Conservation (phyloP, 1,140 invertebrate species). For the Drosophila watanabei region DNA sequence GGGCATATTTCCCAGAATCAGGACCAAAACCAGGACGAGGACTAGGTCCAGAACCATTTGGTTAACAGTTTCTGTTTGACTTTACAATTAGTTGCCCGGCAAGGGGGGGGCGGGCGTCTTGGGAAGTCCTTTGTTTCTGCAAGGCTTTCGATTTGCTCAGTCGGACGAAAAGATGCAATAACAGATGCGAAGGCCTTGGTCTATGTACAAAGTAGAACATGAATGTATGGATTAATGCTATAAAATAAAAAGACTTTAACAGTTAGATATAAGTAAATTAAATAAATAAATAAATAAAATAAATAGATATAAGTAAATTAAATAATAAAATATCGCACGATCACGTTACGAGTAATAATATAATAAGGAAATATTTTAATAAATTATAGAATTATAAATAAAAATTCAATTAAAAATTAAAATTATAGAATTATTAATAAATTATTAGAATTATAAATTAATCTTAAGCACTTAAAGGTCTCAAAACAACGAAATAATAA, state of each 20-base stretch:
- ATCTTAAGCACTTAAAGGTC: too few relatives aligned
- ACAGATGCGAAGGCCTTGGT: slow-evolving; percentile 26
- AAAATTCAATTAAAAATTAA: too few relatives aligned
- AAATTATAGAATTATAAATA: too few relatives aligned
- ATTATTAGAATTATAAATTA: neutral
- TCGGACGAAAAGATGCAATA: slow-evolving; percentile 65
- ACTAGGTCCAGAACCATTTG: slow-evolving; percentile 23
- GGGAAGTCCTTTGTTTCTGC: slow-evolving; percentile 29
- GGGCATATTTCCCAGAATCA: slow-evolving; percentile 4
- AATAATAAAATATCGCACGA: too few relatives aligned
- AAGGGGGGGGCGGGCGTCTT: neutral
- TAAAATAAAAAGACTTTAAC: neutral
- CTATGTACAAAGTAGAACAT: neutral
- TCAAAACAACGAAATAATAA: too few relatives aligned
- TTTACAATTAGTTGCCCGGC: slow-evolving; percentile 50
- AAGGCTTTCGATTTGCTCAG: slow-evolving; percentile 49
- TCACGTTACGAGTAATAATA: too few relatives aligned
- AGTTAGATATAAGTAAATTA: neutral
- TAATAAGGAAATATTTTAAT: too few relatives aligned
- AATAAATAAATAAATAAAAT: neutral
- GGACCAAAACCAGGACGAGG: neutral
- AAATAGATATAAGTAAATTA: neutral
- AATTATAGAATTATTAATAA: too few relatives aligned
- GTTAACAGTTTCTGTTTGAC: slow-evolving; percentile 47
- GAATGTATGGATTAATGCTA: neutral